Conservation (phyloP, 2,797 vertebrate species). For the Cryptoprocta ferox region DNA sequence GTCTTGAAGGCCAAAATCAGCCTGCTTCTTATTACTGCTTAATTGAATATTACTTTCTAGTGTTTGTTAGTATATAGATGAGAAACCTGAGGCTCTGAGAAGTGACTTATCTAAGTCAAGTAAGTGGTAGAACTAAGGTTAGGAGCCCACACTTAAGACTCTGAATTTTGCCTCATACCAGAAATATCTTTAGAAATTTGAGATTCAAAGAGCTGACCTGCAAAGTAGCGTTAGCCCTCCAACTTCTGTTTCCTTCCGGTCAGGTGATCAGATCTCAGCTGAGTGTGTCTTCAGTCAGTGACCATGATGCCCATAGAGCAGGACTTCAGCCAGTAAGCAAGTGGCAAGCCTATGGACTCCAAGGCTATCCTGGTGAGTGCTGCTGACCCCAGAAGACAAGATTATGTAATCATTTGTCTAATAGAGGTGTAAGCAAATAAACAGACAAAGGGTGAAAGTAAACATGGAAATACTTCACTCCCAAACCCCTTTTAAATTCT, state of each 20-base stretch:
- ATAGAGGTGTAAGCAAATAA: not conserved
- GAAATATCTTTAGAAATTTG: not conserved
- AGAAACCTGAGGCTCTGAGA: not conserved
- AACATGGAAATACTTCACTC: not conserved
- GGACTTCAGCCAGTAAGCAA: constrained; percentile 91
- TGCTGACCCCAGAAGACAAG: constrained; percentile 33
- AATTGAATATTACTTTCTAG: not conserved
- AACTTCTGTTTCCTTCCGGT: constrained; percentile 70
- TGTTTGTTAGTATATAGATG: not conserved
- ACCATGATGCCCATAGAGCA: constrained; percentile 88
- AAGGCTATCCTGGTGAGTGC: constrained; percentile 91
- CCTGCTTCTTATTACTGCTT: not conserved
- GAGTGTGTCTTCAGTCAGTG: constrained; percentile 86
- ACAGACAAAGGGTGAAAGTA: not conserved
- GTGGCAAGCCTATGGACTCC: constrained; percentile 93
- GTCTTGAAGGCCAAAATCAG: not conserved
- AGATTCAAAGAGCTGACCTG: not conserved
- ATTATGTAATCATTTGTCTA: not conserved
- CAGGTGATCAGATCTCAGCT: constrained; percentile 90
- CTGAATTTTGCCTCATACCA: not conserved
- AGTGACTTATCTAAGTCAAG: not conserved
- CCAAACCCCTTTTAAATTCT: not conserved
- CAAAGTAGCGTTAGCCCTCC: not conserved
- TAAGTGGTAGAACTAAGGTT: not conserved
- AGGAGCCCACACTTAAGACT: not conserved